Conservation (phyloP, 1,140 invertebrate genomes). For the Lucilia cuprina region DNA sequence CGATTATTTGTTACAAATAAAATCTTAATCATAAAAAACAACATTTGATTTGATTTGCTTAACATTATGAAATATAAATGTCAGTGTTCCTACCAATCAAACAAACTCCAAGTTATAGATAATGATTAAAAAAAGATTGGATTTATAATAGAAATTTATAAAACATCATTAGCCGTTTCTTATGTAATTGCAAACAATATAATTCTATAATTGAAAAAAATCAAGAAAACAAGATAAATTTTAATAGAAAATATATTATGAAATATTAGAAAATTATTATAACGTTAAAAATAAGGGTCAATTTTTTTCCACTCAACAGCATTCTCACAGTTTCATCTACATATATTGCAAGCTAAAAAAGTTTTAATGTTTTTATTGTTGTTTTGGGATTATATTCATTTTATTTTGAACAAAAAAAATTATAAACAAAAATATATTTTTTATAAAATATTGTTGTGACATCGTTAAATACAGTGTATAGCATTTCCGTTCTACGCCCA, state of each 20-base stretch:
- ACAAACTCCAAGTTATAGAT: no score
- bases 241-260: neutral
- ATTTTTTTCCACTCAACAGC: neutral
- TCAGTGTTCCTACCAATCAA: no score
- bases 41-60: no score
- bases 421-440: neutral
- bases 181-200: neutral
- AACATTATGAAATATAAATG: no score
- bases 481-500: conserved; percentile 29
- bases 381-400: neutral
- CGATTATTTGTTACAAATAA: neutral
- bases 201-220: neutral
- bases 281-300: neutral
- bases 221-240: neutral
- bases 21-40: no score
- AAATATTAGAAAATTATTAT: neutral
- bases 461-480: neutral
- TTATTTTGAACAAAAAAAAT: neutral
- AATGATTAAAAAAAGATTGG: no score
- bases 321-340: neutral
- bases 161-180: neutral
- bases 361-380: neutral
- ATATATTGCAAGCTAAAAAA: neutral
- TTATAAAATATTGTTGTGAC: conserved; percentile 24
- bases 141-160: no score